These are phyloP conservation scores for Melanerpes formicivorus DNA, from an alignment of 2,113 vertebrate genomes.

Conservation along the genomic window DNA sequence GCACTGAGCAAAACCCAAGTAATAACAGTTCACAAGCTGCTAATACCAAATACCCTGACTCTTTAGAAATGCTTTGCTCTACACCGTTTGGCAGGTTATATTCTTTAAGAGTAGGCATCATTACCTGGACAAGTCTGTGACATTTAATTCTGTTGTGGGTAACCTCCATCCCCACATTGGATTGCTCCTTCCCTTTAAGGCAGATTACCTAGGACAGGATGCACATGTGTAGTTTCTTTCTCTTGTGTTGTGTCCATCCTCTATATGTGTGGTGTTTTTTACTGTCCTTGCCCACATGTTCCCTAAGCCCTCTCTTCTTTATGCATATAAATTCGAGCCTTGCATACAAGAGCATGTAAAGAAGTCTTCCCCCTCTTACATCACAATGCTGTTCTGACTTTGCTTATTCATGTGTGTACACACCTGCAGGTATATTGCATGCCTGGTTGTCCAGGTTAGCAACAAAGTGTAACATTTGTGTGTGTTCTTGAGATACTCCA, in stretches of 20 bases:
- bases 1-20: slow-evolving; percentile 1
- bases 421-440: not conserved
- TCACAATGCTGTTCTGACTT: not conserved
- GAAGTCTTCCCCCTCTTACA: not conserved
- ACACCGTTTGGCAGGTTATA: slow-evolving; percentile 9
- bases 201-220: not conserved
- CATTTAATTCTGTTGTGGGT: slow-evolving; percentile 36
- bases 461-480: not conserved
- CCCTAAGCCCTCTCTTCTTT: not conserved
- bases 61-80: slow-evolving; percentile 17
- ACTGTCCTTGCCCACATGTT: not conserved
- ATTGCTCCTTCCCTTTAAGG: not conserved
- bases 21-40: slow-evolving; percentile 31
- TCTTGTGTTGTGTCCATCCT: not conserved
- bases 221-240: not conserved
- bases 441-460: not conserved
- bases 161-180: not conserved
- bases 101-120: not conserved
- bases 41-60: slow-evolving; percentile 30
- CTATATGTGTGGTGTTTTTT: not conserved
- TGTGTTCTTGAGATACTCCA: not conserved
- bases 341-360: not conserved
- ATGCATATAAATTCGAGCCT: not conserved
- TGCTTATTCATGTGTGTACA: not conserved
- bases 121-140: slow-evolving; percentile 23